Evolutionary conservation across 1,140 invertebrate species (phyloP).

Genomic region (Drosophila sucinea): DNA sequence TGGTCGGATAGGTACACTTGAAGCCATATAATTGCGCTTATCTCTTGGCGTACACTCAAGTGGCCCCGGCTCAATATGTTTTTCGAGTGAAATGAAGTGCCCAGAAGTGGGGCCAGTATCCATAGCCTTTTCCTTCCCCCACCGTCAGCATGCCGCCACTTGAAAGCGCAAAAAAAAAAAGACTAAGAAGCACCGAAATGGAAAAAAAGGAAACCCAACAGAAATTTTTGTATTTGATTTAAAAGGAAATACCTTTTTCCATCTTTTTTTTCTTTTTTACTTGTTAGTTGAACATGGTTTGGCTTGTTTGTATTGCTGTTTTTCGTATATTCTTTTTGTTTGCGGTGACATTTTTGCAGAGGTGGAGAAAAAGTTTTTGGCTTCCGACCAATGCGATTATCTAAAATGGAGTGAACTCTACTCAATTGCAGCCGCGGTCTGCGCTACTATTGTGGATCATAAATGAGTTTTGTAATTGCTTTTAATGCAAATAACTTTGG

Average conservation of each 20-base stretch:
- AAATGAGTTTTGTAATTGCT: conserved; percentile 73
- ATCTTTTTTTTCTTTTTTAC: neutral
- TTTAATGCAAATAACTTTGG: conserved; percentile 17
- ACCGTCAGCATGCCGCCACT: conserved; percentile 7
- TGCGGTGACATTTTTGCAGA: conserved; percentile 71
- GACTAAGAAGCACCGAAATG: conserved; percentile 10
- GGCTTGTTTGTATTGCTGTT: conserved; percentile 46
- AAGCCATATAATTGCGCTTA: conserved; percentile 79
- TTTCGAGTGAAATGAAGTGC: conserved; percentile 74
- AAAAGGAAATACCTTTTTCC: conserved; percentile 72
- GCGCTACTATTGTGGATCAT: conserved; percentile 29
- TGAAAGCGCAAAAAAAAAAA: conserved; percentile 30
- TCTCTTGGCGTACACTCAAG: conserved; percentile 79
- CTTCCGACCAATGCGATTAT: conserved; percentile 76
- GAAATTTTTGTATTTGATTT: conserved; percentile 73
- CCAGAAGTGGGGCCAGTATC: conserved; percentile 43
- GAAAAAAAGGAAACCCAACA: conserved; percentile 48
- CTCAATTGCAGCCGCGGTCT: conserved; percentile 46
- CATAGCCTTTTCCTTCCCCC: neutral
- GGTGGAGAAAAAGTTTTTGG: conserved; percentile 63
- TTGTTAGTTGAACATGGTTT: conserved; percentile 36
- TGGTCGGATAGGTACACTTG: conserved; percentile 43
- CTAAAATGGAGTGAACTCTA: conserved; percentile 65
- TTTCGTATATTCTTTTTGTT: conserved; percentile 43
- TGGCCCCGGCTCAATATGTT: conserved; percentile 76